phyloP scores from a whole-genome alignment of 1,140 invertebrate species.

The Penaeus vannamei region DNA sequence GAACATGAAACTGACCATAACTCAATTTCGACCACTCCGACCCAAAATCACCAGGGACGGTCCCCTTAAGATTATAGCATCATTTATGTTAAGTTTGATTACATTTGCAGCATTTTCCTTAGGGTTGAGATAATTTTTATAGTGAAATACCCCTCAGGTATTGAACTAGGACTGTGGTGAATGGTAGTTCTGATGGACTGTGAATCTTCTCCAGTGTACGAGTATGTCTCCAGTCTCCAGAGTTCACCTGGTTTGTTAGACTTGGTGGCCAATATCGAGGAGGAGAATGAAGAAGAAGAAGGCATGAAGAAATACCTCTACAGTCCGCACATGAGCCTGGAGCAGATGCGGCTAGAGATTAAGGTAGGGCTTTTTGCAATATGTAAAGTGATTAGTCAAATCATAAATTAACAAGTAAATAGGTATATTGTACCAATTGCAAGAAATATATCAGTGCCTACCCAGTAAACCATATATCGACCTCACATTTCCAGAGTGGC shows the following conservation, averaged over 20 bases:
- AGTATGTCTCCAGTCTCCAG: conserved; percentile 81
- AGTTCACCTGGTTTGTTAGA: conserved; percentile 81
- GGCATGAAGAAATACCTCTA: conserved; percentile 80
- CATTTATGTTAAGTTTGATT: too few species aligned
- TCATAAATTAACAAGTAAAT: too few species aligned
- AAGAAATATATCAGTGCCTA: neutral
- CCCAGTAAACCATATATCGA: neutral
- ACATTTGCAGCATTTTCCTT: too few species aligned
- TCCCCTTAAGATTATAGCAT: too few species aligned
- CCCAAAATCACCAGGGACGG: too few species aligned
- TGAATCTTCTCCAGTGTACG: conserved; percentile 74
- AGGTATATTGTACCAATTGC: too few species aligned
- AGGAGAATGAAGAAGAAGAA: conserved; percentile 77
- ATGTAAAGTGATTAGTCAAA: neutral
- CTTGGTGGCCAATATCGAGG: conserved; percentile 80
- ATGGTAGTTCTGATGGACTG: too few species aligned
- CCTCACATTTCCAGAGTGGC: conserved; percentile 76
- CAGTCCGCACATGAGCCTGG: conserved; percentile 87
- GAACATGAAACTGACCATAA: too few species aligned
- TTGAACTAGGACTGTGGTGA: too few species aligned
- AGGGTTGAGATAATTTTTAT: too few species aligned
- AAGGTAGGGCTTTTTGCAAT: conserved; percentile 45
- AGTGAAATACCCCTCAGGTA: too few species aligned
- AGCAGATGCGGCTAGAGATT: conserved; percentile 77
- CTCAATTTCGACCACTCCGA: too few species aligned